Percentiles rank a stretch among this genome's conserved stretches.
These are phyloP conservation scores for Ormyrus thymus DNA, from an alignment of 2,888 invertebrate genomes.

Conservation along the genomic window DNA sequence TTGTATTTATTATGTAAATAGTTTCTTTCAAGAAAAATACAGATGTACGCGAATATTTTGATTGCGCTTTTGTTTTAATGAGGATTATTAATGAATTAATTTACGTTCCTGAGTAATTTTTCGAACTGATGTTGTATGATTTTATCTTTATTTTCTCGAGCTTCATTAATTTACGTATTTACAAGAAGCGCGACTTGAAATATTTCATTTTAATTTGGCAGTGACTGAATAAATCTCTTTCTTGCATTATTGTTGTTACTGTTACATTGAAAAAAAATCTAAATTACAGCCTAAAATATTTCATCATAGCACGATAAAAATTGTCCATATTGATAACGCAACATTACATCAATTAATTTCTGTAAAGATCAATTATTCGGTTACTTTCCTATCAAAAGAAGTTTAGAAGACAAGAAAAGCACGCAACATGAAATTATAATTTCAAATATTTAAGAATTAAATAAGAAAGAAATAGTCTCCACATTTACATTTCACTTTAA, in stretches of 20 bases:
- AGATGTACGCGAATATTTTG: conserved; percentile 43
- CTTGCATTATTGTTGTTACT: conserved; percentile 36
- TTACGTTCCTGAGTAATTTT: conserved; percentile 45
- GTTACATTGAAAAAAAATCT: neutral
- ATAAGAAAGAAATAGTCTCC: conserved; percentile 12
- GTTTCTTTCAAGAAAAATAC: conserved; percentile 52
- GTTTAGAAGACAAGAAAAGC: conserved; percentile 10
- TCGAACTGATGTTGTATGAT: conserved; percentile 41
- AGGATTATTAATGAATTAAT: conserved; percentile 31
- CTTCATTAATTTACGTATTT: conserved; percentile 38
- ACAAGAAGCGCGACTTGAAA: conserved; percentile 46
- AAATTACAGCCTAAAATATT: conserved; percentile 33
- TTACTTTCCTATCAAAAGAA: conserved; percentile 8
- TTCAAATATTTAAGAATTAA: conserved; percentile 18
- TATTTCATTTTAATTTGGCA: conserved; percentile 48
- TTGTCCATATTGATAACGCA: conserved; percentile 23
- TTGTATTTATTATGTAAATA: conserved; percentile 45
- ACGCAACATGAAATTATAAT: conserved; percentile 2
- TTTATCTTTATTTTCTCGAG: conserved; percentile 23
- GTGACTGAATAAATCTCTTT: conserved; percentile 35
- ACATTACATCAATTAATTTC: conserved; percentile 23
- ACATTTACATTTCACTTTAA: conserved; percentile 23
- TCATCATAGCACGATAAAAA: conserved; percentile 28
- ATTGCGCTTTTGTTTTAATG: conserved; percentile 39
- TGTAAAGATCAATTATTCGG: conserved; percentile 39